These are phyloP conservation scores for Lagocephalus sceleratus DNA, from an alignment of 2,797 vertebrate genomes.

Conservation along the genomic window DNA sequence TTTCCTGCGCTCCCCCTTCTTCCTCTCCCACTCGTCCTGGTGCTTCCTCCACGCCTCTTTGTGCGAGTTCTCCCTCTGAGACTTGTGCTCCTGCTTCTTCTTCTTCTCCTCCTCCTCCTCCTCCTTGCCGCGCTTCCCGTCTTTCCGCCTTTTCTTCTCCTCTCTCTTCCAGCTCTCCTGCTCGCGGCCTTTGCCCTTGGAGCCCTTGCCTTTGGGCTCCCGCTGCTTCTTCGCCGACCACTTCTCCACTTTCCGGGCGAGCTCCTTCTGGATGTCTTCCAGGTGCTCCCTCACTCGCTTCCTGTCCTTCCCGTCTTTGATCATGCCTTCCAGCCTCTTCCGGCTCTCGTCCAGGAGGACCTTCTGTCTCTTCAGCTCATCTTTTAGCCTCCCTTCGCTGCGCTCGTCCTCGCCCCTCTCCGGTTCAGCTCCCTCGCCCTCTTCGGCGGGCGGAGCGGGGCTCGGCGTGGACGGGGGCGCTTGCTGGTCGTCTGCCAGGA, in stretches of 20 bases:
- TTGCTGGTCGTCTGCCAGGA: slow-evolving; percentile 51
- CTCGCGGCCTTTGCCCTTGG: slow-evolving; percentile 44
- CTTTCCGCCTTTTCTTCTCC: slow-evolving; percentile 55
- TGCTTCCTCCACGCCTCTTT: slow-evolving; percentile 72
- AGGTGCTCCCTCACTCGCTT: slow-evolving; percentile 63
- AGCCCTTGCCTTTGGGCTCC: slow-evolving; percentile 58
- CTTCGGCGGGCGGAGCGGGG: slow-evolving; percentile 27
- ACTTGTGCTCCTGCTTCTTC: slow-evolving; percentile 52
- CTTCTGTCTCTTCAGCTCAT: slow-evolving; percentile 70
- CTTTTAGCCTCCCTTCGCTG: slow-evolving; percentile 37
- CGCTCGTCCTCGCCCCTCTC: slow-evolving; percentile 31
- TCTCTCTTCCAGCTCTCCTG: slow-evolving; percentile 65
- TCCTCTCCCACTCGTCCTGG: slow-evolving; percentile 74
- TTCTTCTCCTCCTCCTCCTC: slow-evolving; percentile 42
- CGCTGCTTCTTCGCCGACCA: slow-evolving; percentile 65
- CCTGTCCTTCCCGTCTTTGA: slow-evolving; percentile 50
- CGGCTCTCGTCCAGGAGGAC: slow-evolving; percentile 70
- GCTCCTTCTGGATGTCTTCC: slow-evolving; percentile 70
- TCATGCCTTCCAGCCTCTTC: slow-evolving; percentile 70
- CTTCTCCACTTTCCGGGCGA: slow-evolving; percentile 69
- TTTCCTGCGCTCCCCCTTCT: slow-evolving; percentile 65
- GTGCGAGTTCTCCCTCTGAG: slow-evolving; percentile 61
- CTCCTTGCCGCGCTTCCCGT: slow-evolving; percentile 56
- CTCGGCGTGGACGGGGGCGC: slow-evolving; percentile 16
- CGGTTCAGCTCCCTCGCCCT: slow-evolving; percentile 30